Evolutionary conservation across 2,888 invertebrate species (phyloP), one percentile per base, ranked within the genome.

Genomic region (Panopea generosa): DNA sequence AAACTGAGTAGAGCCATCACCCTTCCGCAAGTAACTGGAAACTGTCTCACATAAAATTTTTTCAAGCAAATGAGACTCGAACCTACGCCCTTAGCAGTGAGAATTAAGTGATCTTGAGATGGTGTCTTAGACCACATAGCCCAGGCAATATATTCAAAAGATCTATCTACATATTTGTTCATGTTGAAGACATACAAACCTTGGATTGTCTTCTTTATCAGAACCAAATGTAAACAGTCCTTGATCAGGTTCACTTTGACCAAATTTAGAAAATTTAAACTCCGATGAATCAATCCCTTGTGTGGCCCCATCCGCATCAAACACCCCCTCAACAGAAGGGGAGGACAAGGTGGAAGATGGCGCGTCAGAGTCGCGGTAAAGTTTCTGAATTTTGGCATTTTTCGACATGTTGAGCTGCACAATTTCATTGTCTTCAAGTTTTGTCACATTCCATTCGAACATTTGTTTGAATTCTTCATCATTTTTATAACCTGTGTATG

Each of bases 211-310:
- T 27, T 47, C 27, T 18, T 47, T 55, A 11, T 70, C 75, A n/a
- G 75, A 49, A 24, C 65, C 65, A 65, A 72, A 65, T 14, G 68
- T 59, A 45, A 78, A 74, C 55, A 67, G 65, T 43, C 40, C 43
- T 57, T 70, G 74, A 33, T 79, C 80, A 0, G 67, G 38, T n/a
- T 75, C 77, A 52, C 82, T 82, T 18, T 83, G 72, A 18, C 87
- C 88, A 82, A 88, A 88, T 71, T 87, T 85, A 24, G 82, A 79
- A 69, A 89, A 88, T n/a, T 76, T 83, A 69, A 86, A 89, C 22
- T 87, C 83, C n/a, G 83, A 62, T 11, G 11, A 33, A 14, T 84
- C 66, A n/a, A 85, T 83, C 20, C 76, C 78, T 45, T 76, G 65
- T 27, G 67, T 49, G 7, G 86, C 87, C 40, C 78, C 78, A 40